These are phyloP conservation scores for Teinopalpus imperialis DNA, from an alignment of 2,888 invertebrate species.

Conservation along the genomic window DNA sequence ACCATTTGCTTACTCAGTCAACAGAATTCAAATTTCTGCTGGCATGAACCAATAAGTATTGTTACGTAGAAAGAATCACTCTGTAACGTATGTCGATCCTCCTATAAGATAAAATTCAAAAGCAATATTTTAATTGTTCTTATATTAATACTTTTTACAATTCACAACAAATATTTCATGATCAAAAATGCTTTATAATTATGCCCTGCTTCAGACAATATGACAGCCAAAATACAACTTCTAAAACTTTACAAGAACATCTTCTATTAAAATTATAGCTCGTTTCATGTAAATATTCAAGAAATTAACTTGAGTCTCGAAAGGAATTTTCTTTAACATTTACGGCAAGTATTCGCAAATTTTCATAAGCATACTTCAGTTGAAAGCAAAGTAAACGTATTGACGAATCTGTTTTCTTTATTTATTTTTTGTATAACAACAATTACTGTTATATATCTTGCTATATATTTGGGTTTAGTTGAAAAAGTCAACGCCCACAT, in stretches of 20 bases:
- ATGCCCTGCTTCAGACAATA: no score
- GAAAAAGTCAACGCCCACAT: no score
- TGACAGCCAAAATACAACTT: neutral
- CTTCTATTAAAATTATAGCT: constrained; percentile 10
- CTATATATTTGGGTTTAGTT: neutral
- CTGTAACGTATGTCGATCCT: no score
- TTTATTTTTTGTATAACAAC: neutral
- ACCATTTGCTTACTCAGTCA: no score
- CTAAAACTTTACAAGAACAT: constrained; percentile 3
- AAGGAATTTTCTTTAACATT: constrained; percentile 21
- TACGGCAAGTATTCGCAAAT: constrained; percentile 22
- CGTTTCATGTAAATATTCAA: constrained; percentile 13
- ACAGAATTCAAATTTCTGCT: no score
- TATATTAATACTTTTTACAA: no score
- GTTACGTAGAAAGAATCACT: no score
- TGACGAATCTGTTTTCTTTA: constrained; percentile 18
- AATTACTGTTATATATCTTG: neutral
- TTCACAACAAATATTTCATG: no score
- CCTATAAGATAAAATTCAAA: no score
- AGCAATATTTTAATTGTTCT: no score
- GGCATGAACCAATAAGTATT: no score
- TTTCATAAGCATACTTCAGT: constrained; percentile 24
- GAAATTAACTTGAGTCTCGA: constrained; percentile 18
- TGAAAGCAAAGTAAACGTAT: constrained; percentile 15
- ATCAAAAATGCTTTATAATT: no score